phyloP scores from a whole-genome alignment of 2,113 vertebrate genomes.

The Heterochromis multidens region DNA sequence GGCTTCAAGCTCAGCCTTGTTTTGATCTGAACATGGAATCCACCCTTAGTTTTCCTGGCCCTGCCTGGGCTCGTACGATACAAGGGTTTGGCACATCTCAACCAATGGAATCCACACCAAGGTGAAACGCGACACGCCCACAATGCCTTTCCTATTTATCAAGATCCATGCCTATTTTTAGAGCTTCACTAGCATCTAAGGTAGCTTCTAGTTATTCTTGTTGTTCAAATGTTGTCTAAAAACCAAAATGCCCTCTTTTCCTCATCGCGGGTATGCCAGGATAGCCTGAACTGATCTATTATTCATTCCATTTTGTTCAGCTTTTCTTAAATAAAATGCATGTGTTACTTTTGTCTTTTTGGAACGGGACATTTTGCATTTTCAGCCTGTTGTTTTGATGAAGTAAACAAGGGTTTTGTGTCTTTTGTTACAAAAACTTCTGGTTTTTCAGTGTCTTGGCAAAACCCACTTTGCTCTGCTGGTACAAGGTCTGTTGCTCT shows the following conservation, averaged over 20 bases:
- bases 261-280: not conserved
- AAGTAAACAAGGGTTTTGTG: conserved; percentile 28
- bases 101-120: conserved; percentile 19
- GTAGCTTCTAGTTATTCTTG: not conserved
- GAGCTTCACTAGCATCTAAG: not conserved
- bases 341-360: conserved; percentile 8
- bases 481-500: not conserved
- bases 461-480: not conserved
- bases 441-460: conserved; percentile 16
- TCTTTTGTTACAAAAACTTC: conserved; percentile 24
- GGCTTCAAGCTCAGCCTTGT: not conserved
- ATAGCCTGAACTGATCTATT: not conserved
- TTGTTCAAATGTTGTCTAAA: not conserved
- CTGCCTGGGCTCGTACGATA: conserved; percentile 11
- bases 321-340: conserved; percentile 19
- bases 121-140: conserved; percentile 13
- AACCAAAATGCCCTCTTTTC: not conserved
- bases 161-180: conserved; percentile 35
- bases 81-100: conserved; percentile 1
- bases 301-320: not conserved
- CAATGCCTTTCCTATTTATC: conserved; percentile 8
- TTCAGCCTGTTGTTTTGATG: not conserved
- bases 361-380: conserved; percentile 4
- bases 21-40: not conserved
- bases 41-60: conserved; percentile 19